Conservation (phyloP, 2,888 invertebrate genomes). For the Oscheius sp. region DNA sequence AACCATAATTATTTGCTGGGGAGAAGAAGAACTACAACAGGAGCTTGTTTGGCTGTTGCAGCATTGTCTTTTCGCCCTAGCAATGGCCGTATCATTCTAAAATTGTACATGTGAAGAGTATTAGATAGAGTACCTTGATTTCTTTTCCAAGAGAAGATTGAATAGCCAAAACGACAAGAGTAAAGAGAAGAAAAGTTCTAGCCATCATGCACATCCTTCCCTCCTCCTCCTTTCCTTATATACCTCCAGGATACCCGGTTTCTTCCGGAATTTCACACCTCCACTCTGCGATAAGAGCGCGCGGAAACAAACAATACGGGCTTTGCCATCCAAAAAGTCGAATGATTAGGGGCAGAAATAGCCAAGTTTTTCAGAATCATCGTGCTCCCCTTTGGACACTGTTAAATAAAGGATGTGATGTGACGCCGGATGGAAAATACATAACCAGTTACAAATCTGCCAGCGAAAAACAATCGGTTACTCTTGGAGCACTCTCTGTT, state of each 20-base stretch:
- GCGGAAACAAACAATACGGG: too few relatives aligned
- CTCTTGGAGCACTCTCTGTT: conserved; percentile 50
- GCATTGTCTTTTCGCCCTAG: conserved; percentile 59
- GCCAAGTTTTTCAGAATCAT: conserved; percentile 80
- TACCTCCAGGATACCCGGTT: conserved; percentile 1
- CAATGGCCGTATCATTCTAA: conserved; percentile 1
- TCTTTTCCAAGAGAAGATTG: neutral
- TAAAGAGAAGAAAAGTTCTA: conserved; percentile 72
- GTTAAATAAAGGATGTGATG: conserved; percentile 87
- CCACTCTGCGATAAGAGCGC: too few relatives aligned
- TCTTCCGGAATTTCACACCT: neutral
- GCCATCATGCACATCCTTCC: neutral
- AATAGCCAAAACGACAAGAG: neutral
- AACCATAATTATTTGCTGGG: neutral
- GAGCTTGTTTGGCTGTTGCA: conserved; percentile 48
- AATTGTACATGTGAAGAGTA: neutral
- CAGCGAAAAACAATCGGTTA: conserved; percentile 55
- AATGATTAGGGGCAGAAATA: too few relatives aligned
- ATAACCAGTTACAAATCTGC: conserved; percentile 83
- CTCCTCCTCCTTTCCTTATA: neutral
- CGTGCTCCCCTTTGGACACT: conserved; percentile 85
- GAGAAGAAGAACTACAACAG: conserved; percentile 40
- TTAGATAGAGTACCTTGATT: neutral
- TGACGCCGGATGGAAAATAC: conserved; percentile 86
- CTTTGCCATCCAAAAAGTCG: too few relatives aligned